These are phyloP conservation scores for Pitangus sulphuratus DNA, from an alignment of 2,797 vertebrate genomes.

Conservation along the genomic window DNA sequence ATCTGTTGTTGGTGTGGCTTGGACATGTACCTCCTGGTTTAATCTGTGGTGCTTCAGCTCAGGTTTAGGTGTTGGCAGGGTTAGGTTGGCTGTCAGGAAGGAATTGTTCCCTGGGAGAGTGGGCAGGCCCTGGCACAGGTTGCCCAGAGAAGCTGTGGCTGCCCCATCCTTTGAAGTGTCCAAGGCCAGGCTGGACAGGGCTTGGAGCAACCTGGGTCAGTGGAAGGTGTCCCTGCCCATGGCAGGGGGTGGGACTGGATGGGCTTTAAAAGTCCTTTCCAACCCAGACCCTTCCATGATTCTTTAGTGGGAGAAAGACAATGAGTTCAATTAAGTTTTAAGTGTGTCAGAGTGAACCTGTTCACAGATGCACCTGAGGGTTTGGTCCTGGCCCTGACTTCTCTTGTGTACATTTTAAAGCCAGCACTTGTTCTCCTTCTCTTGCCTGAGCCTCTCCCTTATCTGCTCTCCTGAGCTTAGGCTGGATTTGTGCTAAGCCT, in stretches of 20 bases:
- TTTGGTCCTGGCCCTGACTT: background rate
- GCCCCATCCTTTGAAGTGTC: background rate
- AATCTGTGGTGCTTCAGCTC: background rate
- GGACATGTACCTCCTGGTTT: rapidly evolving
- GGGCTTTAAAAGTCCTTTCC: background rate
- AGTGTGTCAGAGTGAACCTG: background rate
- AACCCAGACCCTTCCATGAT: rapidly evolving
- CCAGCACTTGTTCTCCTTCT: background rate
- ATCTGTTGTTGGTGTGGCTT: background rate
- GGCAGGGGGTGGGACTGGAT: background rate
- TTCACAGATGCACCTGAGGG: background rate
- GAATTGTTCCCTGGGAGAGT: background rate
- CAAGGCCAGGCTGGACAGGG: rapidly evolving
- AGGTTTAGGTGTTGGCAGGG: background rate
- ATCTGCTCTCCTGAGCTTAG: background rate
- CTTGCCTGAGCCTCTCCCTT: background rate
- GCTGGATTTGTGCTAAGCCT: background rate
- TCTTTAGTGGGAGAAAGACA: background rate
- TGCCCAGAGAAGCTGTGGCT: background rate
- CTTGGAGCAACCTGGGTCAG: rapidly evolving
- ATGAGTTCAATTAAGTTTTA: background rate
- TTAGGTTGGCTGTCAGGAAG: background rate
- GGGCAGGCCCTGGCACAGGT: background rate
- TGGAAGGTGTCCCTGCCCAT: background rate
- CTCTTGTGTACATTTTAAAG: background rate